Conservation (phyloP, 35 echinoderm and acorn worm species). For the Diadema setosum region DNA sequence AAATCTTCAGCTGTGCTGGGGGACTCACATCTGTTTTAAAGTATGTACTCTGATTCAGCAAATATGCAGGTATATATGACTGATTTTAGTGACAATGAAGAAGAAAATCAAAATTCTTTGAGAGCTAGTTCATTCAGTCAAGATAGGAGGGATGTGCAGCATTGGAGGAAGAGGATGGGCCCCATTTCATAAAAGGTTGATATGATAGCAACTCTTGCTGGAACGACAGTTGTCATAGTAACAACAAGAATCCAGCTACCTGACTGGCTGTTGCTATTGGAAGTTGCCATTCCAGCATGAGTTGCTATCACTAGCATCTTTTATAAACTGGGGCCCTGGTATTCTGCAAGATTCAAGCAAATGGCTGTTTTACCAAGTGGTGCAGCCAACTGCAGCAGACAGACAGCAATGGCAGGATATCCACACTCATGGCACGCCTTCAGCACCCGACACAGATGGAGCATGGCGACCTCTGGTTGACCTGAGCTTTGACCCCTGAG, state of each 20-base stretch:
- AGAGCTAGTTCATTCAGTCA: too few relatives aligned
- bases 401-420: neutral
- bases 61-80: too few relatives aligned
- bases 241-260: neutral
- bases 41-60: too few relatives aligned
- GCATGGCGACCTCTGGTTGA: neutral
- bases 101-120: too few relatives aligned
- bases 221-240: neutral
- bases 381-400: neutral
- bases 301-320: neutral
- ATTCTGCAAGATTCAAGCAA: neutral
- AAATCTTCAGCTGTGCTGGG: too few relatives aligned
- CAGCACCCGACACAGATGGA: neutral
- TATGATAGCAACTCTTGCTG: neutral
- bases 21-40: too few relatives aligned
- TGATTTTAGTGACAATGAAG: too few relatives aligned
- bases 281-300: neutral
- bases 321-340: neutral
- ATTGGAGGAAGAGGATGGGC: too few relatives aligned
- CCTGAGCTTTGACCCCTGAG: neutral
- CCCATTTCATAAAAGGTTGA: too few relatives aligned
- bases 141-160: too few relatives aligned
- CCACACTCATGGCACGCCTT: neutral
- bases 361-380: neutral
- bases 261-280: neutral